These are phyloP conservation scores for Myotis davidii DNA, from an alignment of 2,113 vertebrate species.

Conservation along the genomic window DNA sequence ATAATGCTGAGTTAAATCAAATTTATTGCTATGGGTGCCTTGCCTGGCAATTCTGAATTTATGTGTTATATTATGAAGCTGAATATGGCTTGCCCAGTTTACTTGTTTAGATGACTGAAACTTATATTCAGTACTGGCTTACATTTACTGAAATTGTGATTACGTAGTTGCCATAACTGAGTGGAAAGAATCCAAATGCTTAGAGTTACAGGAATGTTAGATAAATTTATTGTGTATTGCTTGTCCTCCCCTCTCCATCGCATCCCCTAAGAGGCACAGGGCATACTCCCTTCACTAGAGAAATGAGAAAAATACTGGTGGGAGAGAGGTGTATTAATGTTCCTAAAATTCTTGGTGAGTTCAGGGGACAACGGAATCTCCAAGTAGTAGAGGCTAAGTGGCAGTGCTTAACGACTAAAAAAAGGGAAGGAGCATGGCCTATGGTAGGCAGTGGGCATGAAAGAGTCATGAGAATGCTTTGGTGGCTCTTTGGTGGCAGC, in stretches of 20 bases:
- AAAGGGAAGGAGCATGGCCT: not conserved
- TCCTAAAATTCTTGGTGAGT: not conserved
- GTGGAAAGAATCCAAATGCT: not conserved
- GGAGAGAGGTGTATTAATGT: not conserved
- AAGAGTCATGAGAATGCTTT: not conserved
- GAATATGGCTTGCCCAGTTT: not conserved
- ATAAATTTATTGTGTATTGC: not conserved
- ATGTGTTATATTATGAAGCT: not conserved
- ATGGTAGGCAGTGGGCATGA: not conserved
- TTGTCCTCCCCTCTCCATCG: not conserved
- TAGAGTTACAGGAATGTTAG: not conserved
- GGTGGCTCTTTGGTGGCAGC: not conserved
- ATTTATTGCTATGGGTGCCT: not conserved
- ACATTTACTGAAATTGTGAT: not conserved
- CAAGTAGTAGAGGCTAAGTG: not conserved
- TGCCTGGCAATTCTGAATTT: not conserved
- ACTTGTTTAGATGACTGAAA: not conserved
- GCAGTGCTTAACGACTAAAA: not conserved
- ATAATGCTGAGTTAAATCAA: not conserved
- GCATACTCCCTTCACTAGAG: not conserved
- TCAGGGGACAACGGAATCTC: not conserved
- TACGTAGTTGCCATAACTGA: not conserved
- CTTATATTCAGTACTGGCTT: not conserved
- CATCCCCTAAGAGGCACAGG: not conserved
- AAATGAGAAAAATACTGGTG: not conserved